Conservation (phyloP, 2,888 invertebrate species). For the Archips crataeganus region DNA sequence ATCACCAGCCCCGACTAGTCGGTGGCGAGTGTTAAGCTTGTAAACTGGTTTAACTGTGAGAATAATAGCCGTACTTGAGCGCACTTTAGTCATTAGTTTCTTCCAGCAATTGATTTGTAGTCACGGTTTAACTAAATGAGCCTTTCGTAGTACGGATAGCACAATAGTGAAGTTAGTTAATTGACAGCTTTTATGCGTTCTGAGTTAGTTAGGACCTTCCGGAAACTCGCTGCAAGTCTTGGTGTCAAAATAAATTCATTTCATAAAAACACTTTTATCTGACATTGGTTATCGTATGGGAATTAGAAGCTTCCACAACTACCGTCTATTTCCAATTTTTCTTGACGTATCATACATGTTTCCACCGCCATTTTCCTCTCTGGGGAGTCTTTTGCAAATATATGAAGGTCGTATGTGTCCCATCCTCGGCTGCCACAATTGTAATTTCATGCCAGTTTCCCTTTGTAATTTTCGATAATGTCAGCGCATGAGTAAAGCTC, state of each 20-base stretch:
- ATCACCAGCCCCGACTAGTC: neutral
- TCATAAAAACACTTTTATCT: neutral
- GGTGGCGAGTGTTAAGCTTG: neutral
- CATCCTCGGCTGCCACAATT: slow-evolving; percentile 13
- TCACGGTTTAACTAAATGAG: neutral
- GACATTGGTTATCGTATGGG: neutral
- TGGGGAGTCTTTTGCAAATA: slow-evolving; percentile 6
- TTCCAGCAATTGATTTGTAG: neutral
- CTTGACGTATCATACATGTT: neutral
- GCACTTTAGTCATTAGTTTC: neutral
- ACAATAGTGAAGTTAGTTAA: neutral
- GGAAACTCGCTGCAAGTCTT: neutral
- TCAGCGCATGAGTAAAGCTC: slow-evolving; percentile 16
- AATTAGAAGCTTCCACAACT: neutral
- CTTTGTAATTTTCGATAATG: slow-evolving; percentile 26
- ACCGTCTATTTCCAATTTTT: neutral
- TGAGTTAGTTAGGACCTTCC: neutral
- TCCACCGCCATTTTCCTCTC: slow-evolving; percentile 5
- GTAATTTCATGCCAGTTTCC: slow-evolving; percentile 26
- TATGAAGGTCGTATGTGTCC: slow-evolving; percentile 6
- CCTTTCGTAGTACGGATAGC: neutral
- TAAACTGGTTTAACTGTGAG: slow-evolving; percentile 3
- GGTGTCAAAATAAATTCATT: neutral
- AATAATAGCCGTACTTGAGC: neutral
- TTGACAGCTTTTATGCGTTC: neutral